Percentiles rank a stretch among this genome's conserved stretches.
phyloP scores from a whole-genome alignment of 2,797 vertebrate species.

The Bryconaethiops microstoma region DNA sequence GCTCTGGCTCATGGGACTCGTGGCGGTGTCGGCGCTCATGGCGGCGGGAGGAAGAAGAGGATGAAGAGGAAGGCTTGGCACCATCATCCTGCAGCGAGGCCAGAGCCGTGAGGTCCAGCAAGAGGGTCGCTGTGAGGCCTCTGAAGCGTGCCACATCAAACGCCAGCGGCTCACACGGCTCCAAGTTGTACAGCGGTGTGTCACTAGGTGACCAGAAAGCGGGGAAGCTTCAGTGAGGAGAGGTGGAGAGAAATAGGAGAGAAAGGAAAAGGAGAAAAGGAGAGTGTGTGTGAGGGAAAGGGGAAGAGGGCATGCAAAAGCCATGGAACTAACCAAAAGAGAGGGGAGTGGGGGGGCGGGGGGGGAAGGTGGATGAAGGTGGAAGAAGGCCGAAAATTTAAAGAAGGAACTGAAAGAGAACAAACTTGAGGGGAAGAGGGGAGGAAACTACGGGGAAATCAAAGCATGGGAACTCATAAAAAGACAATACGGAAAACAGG shows the following conservation, averaged over 20 bases:
- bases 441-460: conserved; percentile 31
- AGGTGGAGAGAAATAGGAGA: conserved; percentile 89
- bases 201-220: conserved; percentile 99
- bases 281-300: conserved; percentile 93
- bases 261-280: conserved; percentile 91
- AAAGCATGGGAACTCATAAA: conserved; percentile 1
- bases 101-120: conserved; percentile 94
- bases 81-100: conserved; percentile 94
- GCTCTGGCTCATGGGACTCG: conserved; percentile 46
- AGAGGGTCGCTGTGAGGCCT: conserved; percentile 91
- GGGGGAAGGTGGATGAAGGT: background rate
- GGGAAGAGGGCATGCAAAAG: conserved; percentile 73
- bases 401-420: background rate
- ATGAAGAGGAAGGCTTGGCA: conserved; percentile 77
- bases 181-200: conserved; percentile 97
- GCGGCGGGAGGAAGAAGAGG: conserved; percentile 73
- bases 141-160: conserved; percentile 94
- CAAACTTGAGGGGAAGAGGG: conserved; percentile 55
- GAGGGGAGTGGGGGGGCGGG: too few species aligned
- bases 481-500: conserved; percentile 59
- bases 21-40: conserved; percentile 78
- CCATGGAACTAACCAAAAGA: conserved; percentile 18
- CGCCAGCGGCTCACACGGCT: conserved; percentile 93
- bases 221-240: conserved; percentile 98
- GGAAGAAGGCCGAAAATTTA: too few species aligned